Evolutionary conservation across 2,888 invertebrate species (phyloP), one percentile per base, ranked within the genome.

Genomic region (Saturnia pavonia): DNA sequence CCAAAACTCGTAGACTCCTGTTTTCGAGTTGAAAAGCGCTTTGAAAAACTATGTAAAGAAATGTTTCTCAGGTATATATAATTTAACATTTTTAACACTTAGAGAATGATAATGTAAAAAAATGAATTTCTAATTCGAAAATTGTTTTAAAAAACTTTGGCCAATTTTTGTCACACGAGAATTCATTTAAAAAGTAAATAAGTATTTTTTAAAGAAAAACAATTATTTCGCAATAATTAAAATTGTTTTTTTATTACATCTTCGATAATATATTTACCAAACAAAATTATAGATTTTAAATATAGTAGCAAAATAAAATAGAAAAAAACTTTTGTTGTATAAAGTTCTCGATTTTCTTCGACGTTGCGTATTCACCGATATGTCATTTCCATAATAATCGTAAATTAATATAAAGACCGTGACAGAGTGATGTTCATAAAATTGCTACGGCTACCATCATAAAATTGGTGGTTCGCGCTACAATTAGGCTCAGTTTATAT

Each of bases 301-400:
- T 60, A 12, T 11, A 25, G 7, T 60, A 14, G 2, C 27, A 60
- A 60, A 60, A 27, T 60, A 34, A 34, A 34, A 34, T 34, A 34
- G 34, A 34, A 34, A 34, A 34, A 6, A 34, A 12, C 0, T 12
- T 1, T 60, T 12, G 11, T 60, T 27, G 25, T 60, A 27, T 60
- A 60, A 25, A 22, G 22, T 54, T 11, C 22, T 42, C 27, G 14
- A 63, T 74, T 73, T 71, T 70, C 67, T 72, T 74, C 72, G 71
- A 70, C 75, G 48, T 40, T 34, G 51, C 34, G 42, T 40, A 66
- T 65, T 45, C 65, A 42, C 40, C 76, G 71, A 75, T 77, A 76
- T 81, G 80, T 83, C 83, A 89, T 90, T 90, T 89, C 82, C 86
- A 88, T 90, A 87, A 91, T 90, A 87, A 85, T 84, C 77, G 80